Evolutionary conservation across 2,888 invertebrate genomes (phyloP).

Genomic region (Chymomyza procnemis): DNA sequence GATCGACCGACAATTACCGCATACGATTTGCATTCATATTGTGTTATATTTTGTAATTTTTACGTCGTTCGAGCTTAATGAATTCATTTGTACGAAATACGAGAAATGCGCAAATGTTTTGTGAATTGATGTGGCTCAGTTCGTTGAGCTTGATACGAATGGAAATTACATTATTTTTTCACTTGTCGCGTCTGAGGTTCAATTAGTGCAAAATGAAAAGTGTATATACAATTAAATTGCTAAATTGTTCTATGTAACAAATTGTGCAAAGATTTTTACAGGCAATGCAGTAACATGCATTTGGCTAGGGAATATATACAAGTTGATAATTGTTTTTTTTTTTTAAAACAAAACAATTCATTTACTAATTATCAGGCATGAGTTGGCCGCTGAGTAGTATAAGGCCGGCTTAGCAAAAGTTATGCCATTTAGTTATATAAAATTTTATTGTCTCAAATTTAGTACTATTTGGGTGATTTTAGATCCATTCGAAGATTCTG

Average conservation of each 20-base stretch:
- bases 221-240: conserved; percentile 2
- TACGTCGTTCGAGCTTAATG: conserved; percentile 27
- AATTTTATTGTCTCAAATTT: no score
- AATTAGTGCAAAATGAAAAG: conserved; percentile 7
- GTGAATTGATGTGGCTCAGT: background rate
- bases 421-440: no score
- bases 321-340: no score
- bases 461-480: no score
- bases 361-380: no score
- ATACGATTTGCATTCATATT: conserved; percentile 34
- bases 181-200: conserved; percentile 17
- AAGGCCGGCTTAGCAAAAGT: no score
- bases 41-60: conserved; percentile 20
- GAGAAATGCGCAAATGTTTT: conserved; percentile 16
- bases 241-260: background rate
- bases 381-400: no score
- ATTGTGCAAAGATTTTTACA: no score
- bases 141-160: conserved; percentile 4
- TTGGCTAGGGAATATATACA: no score
- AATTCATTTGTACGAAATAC: conserved; percentile 25
- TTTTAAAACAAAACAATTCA: no score
- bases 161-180: conserved; percentile 4
- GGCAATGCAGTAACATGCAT: no score
- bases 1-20: conserved; percentile 31
- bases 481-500: no score